Conservation (phyloP, 2,113 vertebrate species). For the Campylomormyrus numenius region DNA sequence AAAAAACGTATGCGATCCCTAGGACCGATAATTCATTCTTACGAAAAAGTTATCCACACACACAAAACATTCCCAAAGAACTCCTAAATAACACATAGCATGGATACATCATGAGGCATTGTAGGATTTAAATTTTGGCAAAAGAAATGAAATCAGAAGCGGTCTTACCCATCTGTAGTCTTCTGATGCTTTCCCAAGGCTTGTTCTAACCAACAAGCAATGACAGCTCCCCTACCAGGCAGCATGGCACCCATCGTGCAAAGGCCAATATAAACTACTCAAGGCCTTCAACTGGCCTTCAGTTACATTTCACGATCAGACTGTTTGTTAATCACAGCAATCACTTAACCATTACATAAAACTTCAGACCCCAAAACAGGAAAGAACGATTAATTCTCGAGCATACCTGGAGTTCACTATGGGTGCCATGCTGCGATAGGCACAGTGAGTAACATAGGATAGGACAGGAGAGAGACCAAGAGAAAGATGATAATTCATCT, state of each 20-base stretch:
- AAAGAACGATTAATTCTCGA: background rate
- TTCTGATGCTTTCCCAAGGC: slow-evolving; percentile 44
- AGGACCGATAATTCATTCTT: slow-evolving; percentile 45
- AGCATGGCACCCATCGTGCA: slow-evolving; percentile 48
- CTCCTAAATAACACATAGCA: slow-evolving; percentile 37
- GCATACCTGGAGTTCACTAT: background rate
- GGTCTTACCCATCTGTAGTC: slow-evolving; percentile 63
- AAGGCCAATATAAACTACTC: background rate
- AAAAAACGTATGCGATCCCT: slow-evolving; percentile 31
- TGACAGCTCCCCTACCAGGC: slow-evolving; percentile 32
- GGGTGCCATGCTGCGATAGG: slow-evolving; percentile 27
- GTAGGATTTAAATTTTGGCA: slow-evolving; percentile 53
- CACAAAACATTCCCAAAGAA: slow-evolving; percentile 41
- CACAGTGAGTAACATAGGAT: background rate
- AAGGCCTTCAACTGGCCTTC: background rate
- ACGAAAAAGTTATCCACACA: slow-evolving; percentile 37
- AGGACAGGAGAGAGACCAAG: background rate
- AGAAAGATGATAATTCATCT: background rate
- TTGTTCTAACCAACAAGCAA: slow-evolving; percentile 35
- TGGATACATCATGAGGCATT: slow-evolving; percentile 38
- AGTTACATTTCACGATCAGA: background rate
- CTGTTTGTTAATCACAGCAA: background rate
- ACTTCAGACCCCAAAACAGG: background rate
- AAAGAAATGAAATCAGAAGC: slow-evolving; percentile 67
- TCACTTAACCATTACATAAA: background rate